Percentiles rank a stretch among this genome's conserved stretches.
Conservation (phyloP, 2,797 vertebrate genomes). For the Gymnopithys bicolor region DNA sequence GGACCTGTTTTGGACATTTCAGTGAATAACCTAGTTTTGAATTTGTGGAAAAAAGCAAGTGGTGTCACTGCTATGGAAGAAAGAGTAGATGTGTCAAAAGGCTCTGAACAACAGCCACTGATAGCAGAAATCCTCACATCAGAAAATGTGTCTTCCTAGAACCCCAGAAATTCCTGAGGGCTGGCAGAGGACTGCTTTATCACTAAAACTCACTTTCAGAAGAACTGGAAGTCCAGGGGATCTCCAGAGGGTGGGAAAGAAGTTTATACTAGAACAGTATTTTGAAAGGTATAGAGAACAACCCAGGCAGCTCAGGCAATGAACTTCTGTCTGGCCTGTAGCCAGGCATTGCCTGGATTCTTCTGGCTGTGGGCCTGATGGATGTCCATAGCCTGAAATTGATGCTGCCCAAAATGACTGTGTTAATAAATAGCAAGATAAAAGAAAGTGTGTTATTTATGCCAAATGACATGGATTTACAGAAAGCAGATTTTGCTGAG, state of each 20-base stretch:
- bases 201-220: not conserved
- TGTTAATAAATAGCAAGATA: not conserved
- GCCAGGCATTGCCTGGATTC: not conserved
- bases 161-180: not conserved
- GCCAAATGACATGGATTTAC: not conserved
- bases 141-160: not conserved
- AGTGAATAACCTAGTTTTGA: not conserved
- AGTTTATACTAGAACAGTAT: not conserved
- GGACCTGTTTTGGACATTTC: not conserved
- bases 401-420: not conserved
- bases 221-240: not conserved
- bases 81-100: not conserved
- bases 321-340: rapidly evolving
- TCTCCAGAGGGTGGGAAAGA: not conserved
- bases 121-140: not conserved
- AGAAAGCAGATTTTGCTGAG: not conserved
- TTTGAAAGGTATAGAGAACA: not conserved
- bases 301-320: not conserved
- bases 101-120: not conserved
- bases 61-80: not conserved
- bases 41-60: not conserved
- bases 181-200: not conserved
- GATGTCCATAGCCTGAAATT: not conserved
- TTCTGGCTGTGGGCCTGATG: not conserved
- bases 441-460: not conserved